Conservation (phyloP, 1,140 invertebrate genomes). For the Pseudobourletiella spinata region DNA sequence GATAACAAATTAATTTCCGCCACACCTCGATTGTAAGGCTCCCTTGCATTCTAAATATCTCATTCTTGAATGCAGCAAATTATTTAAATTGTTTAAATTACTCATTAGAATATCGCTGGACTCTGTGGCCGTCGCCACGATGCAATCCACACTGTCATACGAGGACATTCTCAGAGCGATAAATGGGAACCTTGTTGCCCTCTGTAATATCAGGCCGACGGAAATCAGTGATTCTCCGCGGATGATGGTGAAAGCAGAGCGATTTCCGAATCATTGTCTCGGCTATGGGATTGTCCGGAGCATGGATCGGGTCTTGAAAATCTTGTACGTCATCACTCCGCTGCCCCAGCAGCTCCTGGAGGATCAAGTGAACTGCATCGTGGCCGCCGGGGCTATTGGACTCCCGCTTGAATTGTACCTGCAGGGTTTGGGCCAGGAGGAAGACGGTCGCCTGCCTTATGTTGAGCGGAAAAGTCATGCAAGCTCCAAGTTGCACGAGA, state of each 20-base stretch:
- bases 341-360: conserved; percentile 5
- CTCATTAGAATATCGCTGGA: background rate
- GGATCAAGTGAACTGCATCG: conserved; percentile 15
- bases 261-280: conserved; percentile 1
- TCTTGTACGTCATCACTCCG: conserved; percentile 19
- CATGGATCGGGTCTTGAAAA: conserved; percentile 1
- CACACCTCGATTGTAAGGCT: conserved; percentile 1
- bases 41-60: too few relatives aligned
- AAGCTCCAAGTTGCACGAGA: background rate
- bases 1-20: conserved; percentile 7
- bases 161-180: conserved; percentile 12
- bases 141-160: conserved; percentile 6
- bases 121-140: background rate
- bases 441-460: background rate
- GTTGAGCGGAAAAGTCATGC: background rate
- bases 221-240: background rate
- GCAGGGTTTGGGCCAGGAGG: background rate
- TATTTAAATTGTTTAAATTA: too few relatives aligned
- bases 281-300: conserved; percentile 24
- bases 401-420: conserved; percentile 14
- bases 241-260: background rate
- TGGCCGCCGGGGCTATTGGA: conserved; percentile 15
- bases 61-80: too few relatives aligned
- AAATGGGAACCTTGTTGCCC: conserved; percentile 22
- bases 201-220: conserved; percentile 20